Base-by-base conservation (phyloP, 2,113 vertebrate genomes). In the Hypocryptadius cinnamomeus region DNA sequence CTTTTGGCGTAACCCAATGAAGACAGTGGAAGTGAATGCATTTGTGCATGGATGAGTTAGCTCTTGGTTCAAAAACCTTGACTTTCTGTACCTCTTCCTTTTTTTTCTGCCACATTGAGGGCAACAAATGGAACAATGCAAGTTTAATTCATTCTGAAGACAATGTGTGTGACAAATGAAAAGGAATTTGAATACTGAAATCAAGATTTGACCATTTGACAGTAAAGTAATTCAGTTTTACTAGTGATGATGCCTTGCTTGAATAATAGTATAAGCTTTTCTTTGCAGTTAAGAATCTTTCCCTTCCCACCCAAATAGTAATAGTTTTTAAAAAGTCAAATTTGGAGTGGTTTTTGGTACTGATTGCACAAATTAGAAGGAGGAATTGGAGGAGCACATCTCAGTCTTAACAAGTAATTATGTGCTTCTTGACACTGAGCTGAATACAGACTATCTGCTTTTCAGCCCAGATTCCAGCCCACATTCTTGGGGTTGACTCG, bases 101-200 rank as follows among this genome's bases (percentile, higher is more conserved):
- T 22, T 22, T 61, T 68, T 56, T 8, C 57, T 85, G 45, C 3
- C 25, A 14, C 5, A 2, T 2, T 50, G 37, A 10, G 33, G 56
- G 28, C 64, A 89, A 77, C 15, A 90, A 94, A 82, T 31, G 15
- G 15, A 30, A 51, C 77, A 93, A 82, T 24, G 8, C 3, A 45
- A 54, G 19, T 77, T 81, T 57, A 69, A 82, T 16, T 77, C 7
- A 37, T 61, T 87, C 40, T 6, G 2, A 91, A 77, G 33, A 39
- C 15, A 21, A 30, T 11, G 2, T 0, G 0, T 54, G 7, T 72
- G 50, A 72, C 35, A 79, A 81, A 71, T 18, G 0, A 79, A 54
- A 65, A 79, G 10, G 35, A 66, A 50, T 10, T 31, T 68, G 8
- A 76, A 27, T 51, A 35, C 21, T 42, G 30, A 39, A 63, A 61